These are phyloP conservation scores for Scaptomyza pallida DNA, from an alignment of 1,140 invertebrate species.

Conservation along the genomic window DNA sequence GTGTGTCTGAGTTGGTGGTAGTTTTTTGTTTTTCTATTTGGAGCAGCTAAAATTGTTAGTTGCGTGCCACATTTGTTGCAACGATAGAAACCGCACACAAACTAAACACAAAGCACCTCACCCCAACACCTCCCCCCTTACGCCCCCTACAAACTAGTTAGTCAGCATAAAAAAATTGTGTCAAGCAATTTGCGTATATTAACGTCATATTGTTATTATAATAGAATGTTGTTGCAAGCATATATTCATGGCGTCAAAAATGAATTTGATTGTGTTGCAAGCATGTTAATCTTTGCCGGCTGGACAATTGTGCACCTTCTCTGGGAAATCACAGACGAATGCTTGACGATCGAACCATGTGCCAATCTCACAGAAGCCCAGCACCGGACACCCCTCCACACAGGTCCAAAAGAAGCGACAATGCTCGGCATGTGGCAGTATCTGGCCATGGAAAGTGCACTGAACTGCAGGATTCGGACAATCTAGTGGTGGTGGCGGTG, in stretches of 20 bases:
- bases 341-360: conserved; percentile 53
- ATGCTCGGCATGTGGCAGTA: conserved; percentile 48
- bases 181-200: conserved; percentile 83
- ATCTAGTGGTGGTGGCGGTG: background rate
- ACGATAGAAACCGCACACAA: conserved; percentile 21
- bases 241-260: conserved; percentile 61
- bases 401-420: conserved; percentile 60
- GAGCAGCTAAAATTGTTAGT: conserved; percentile 82
- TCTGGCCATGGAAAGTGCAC: conserved; percentile 43
- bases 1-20: conserved; percentile 38
- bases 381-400: conserved; percentile 27
- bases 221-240: too few species aligned
- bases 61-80: conserved; percentile 72
- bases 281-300: conserved; percentile 40
- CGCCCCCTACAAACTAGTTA: conserved; percentile 36
- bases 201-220: conserved; percentile 51
- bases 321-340: conserved; percentile 46
- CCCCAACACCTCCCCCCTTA: conserved; percentile 30
- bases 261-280: conserved; percentile 30
- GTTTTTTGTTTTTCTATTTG: conserved; percentile 49
- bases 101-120: conserved; percentile 36
- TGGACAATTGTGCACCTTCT: conserved; percentile 58
- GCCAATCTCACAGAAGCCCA: conserved; percentile 62
- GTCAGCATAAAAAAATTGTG: conserved; percentile 64
- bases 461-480: conserved; percentile 29